These are phyloP conservation scores for Bedellia somnulentella DNA, from an alignment of 2,888 invertebrate genomes.

Conservation along the genomic window DNA sequence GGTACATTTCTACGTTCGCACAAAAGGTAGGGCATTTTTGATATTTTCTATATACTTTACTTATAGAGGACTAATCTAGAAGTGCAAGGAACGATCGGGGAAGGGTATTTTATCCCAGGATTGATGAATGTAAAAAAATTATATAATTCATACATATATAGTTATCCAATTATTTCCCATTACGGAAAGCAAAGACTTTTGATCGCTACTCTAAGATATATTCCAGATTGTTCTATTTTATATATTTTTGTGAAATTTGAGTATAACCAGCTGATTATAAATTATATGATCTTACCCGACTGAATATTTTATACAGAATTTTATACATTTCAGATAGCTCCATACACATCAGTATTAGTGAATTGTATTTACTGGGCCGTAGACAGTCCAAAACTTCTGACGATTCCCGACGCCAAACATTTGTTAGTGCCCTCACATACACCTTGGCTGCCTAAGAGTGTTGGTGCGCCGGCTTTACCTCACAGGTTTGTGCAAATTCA, in stretches of 20 bases:
- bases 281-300: too few species aligned
- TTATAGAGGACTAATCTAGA: neutral
- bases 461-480: slow-evolving; percentile 85
- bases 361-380: slow-evolving; percentile 99
- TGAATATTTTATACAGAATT: too few species aligned
- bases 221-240: too few species aligned
- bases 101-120: too few species aligned
- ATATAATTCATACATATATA: too few species aligned
- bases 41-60: neutral
- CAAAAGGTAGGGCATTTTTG: slow-evolving; percentile 84
- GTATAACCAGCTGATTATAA: too few species aligned
- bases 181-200: too few species aligned
- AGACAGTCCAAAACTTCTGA: slow-evolving; percentile 91
- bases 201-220: too few species aligned
- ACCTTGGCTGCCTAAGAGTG: slow-evolving; percentile 90
- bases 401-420: slow-evolving; percentile 97
- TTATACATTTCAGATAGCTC: slow-evolving; percentile 81
- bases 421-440: slow-evolving; percentile 85
- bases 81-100: too few species aligned
- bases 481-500: slow-evolving; percentile 50
- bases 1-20: slow-evolving; percentile 94
- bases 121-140: too few species aligned
- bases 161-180: too few species aligned
- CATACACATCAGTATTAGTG: slow-evolving; percentile 94
- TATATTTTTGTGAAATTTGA: too few species aligned